These are phyloP conservation scores for Micrasema longulum DNA, from an alignment of 1,140 invertebrate genomes.

Conservation along the genomic window DNA sequence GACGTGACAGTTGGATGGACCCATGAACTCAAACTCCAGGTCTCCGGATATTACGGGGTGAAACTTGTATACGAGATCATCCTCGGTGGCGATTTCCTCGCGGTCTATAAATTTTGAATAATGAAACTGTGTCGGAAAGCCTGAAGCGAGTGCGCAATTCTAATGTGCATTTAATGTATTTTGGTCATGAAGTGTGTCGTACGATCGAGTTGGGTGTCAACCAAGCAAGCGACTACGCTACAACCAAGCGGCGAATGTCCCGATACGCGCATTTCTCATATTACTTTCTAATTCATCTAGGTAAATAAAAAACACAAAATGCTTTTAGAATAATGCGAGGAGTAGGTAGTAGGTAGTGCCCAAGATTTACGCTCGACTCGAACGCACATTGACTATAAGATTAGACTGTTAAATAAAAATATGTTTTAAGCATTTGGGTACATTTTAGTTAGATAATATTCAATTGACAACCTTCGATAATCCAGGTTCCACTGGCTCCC, in stretches of 20 bases:
- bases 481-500: constrained; percentile 86
- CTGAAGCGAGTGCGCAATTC: neutral
- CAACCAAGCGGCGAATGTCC: no score
- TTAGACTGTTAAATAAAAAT: neutral
- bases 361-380: no score
- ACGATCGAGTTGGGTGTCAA: constrained; percentile 10
- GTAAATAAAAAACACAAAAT: no score
- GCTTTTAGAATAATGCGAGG: no score
- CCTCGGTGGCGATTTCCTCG: constrained; percentile 66
- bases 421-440: constrained; percentile 32
- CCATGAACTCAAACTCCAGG: constrained; percentile 69
- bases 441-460: constrained; percentile 24
- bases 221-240: no score
- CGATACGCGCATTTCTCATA: no score
- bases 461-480: constrained; percentile 77
- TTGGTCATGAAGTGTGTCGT: neutral
- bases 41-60: constrained; percentile 67
- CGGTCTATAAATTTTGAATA: constrained; percentile 61
- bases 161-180: neutral
- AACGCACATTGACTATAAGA: no score
- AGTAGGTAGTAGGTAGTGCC: no score
- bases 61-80: constrained; percentile 72
- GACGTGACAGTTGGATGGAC: constrained; percentile 72
- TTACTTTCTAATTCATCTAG: no score
- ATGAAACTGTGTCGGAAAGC: constrained; percentile 41